A percentile compares a stretch with the other conserved stretches of the same genome.
These are phyloP conservation scores for Alligator mississippiensis DNA, from an alignment of 2,113 vertebrate genomes.

Conservation along the genomic window DNA sequence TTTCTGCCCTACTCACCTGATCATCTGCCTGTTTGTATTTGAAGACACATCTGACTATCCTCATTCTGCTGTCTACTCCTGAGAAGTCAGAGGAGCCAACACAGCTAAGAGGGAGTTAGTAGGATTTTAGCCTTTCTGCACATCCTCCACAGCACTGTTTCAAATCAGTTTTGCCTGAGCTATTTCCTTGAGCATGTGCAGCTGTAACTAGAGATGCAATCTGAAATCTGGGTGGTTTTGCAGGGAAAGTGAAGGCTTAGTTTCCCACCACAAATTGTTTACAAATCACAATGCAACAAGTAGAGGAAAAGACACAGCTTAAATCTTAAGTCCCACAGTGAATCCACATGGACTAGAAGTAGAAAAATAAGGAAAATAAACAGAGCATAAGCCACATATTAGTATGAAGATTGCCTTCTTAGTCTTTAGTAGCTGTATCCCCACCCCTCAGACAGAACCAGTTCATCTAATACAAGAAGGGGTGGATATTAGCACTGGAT, in stretches of 20 bases:
- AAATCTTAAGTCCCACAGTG: not conserved
- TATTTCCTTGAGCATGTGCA: not conserved
- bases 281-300: not conserved
- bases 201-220: not conserved
- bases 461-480: not conserved
- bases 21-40: not conserved
- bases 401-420: not conserved
- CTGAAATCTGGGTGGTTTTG: not conserved
- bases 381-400: not conserved
- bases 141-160: not conserved
- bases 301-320: not conserved
- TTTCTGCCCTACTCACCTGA: not conserved
- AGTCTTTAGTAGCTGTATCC: not conserved
- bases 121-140: not conserved
- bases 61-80: not conserved
- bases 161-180: not conserved
- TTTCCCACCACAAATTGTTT: not conserved
- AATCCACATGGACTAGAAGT: not conserved
- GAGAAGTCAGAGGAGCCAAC: not conserved
- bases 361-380: not conserved
- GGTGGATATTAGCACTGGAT: too few relatives aligned
- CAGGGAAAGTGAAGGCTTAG: not conserved
- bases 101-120: not conserved
- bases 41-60: not conserved
- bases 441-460: not conserved